Base-by-base conservation (phyloP, 92 coral and sea anemone genomes). In the Blastomussa wellsi region DNA sequence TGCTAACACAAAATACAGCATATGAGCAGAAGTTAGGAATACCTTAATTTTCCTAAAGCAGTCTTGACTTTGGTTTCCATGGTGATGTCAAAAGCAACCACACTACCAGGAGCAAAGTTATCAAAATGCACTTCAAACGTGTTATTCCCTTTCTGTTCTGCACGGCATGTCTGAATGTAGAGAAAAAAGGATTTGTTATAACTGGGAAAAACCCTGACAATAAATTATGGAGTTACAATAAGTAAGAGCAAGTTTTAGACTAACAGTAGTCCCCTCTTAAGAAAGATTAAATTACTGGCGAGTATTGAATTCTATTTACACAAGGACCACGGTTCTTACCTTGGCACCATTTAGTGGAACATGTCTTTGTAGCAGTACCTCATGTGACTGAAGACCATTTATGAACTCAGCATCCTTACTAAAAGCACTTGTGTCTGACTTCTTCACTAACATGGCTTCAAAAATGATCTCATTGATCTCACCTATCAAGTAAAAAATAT, bases 21-120 rank as follows among this genome's bases (percentile, higher is more conserved):
- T n/a, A n/a, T n/a, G 28, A 57, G 62, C 62, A 16, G 15, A 77
- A 31, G 24, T 62, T 17, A 39, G 20, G 47, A 68, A 44, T 76
- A 97, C 99, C 99, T 92, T n/a, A 97, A 80, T 57, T 84, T 83
- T 1, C 95, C 98, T 73, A 94, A 81, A 28, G 98, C 98, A 52
- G 94, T 80, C 78, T 90, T 90, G 11, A 93, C 99, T 29, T 84
- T 93, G 22, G 95, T 92, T 75, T 91, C 98, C 92, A 97, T 90
- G 13, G 94, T 88, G 74, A 97, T 90, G 69, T 94, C 95, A 74
- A 97, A 93, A 24, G 99, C 99, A 79, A 97, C 91, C 70, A 97
- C 98, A 79, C 99, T 91, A 8, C 99, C 99, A 78, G 99, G 99
- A 10, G 99, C 95, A 49, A 97, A 94, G 80, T 92, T 87, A 32